Conservation (phyloP, 2,113 vertebrate species). For the Scatophagus argus region DNA sequence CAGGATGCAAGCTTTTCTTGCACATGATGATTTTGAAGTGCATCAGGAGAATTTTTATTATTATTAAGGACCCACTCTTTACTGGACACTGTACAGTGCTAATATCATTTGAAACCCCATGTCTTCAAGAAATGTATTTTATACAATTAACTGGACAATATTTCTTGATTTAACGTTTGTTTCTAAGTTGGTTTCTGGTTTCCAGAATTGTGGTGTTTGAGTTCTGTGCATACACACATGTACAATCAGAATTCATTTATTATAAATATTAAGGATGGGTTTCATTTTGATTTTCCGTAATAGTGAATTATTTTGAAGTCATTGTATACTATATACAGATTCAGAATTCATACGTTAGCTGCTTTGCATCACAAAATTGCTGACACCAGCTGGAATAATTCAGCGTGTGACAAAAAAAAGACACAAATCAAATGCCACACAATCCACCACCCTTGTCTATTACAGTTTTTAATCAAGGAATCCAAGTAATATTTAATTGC, state of each 20-base stretch:
- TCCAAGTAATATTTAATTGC: constrained; percentile 30
- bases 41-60: constrained; percentile 76
- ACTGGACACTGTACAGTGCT: constrained; percentile 76
- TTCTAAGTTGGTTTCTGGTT: constrained; percentile 93
- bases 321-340: constrained; percentile 26
- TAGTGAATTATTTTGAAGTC: constrained; percentile 39
- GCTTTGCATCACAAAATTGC: neutral
- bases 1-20: constrained; percentile 91
- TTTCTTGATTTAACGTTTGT: constrained; percentile 94
- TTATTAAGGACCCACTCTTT: constrained; percentile 38
- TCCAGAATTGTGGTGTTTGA: constrained; percentile 89
- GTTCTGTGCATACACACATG: constrained; percentile 89
- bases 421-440: constrained; percentile 22
- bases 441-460: neutral
- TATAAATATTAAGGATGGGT: constrained; percentile 35
- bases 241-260: constrained; percentile 85
- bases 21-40: constrained; percentile 87
- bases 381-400: neutral
- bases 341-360: neutral
- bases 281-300: constrained; percentile 44
- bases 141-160: constrained; percentile 91
- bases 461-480: constrained; percentile 27
- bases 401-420: constrained; percentile 12
- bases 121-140: constrained; percentile 87
- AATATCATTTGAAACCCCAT: constrained; percentile 72